A percentile compares a stretch with the other conserved stretches of the same genome.
phyloP scores from a whole-genome alignment of 2,888 invertebrate genomes.

The Spilarctia lutea region DNA sequence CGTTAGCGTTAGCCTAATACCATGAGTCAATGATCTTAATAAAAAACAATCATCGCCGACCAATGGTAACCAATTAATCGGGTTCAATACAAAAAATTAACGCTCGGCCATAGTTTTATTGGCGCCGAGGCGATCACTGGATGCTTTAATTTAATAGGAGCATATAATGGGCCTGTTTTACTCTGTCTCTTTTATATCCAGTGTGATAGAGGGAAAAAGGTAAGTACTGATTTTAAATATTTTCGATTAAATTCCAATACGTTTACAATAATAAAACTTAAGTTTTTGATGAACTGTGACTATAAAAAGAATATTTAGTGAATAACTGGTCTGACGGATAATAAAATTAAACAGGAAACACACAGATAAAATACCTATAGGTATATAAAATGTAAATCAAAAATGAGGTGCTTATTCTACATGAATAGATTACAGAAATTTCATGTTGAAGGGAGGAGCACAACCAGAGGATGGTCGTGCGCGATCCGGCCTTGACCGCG shows the following conservation, averaged over 20 bases:
- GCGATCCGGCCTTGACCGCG: constrained; percentile 73
- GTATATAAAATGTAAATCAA: background rate
- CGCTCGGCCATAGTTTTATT: constrained; percentile 68
- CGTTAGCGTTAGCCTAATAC: constrained; percentile 49
- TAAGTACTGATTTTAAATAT: constrained; percentile 32
- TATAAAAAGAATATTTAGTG: constrained; percentile 15
- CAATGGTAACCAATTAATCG: constrained; percentile 77
- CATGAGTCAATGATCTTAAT: constrained; percentile 59
- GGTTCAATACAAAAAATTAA: constrained; percentile 65
- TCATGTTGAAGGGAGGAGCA: constrained; percentile 36
- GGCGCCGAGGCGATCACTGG: constrained; percentile 67
- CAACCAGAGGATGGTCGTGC: constrained; percentile 59
- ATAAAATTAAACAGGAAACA: constrained; percentile 12
- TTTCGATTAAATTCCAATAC: constrained; percentile 40
- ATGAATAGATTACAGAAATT: constrained; percentile 7
- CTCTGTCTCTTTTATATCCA: constrained; percentile 49
- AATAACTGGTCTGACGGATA: constrained; percentile 2
- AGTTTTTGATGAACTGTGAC: constrained; percentile 23
- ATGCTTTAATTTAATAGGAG: constrained; percentile 73
- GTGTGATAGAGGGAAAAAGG: constrained; percentile 47
- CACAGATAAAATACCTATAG: constrained; percentile 4
- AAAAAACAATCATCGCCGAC: constrained; percentile 59
- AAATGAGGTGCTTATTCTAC: background rate
- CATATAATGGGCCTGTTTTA: constrained; percentile 55
- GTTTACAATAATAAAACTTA: constrained; percentile 25